Evolutionary conservation across 1,140 invertebrate genomes (phyloP), one percentile per base, ranked within the genome.

Genomic region (Diabrotica virgifera): DNA sequence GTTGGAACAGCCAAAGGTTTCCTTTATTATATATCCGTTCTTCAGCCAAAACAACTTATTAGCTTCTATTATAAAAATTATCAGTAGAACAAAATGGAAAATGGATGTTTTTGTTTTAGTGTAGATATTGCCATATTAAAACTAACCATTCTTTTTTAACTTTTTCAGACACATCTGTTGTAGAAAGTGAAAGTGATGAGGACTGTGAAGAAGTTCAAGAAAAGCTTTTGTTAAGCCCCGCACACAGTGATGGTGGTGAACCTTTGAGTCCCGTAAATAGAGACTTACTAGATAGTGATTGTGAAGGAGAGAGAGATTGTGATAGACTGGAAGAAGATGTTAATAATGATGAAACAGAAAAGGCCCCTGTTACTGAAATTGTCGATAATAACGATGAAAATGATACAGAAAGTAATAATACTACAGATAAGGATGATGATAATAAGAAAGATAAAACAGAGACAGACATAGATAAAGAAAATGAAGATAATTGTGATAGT

Each of bases 131-230:
- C n/a, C 24, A 24, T 24, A 24, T 24, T 24, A 24, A 24, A 24
- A 24, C 24, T 24, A 4, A n/a, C n/a, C 11, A 46, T 1, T 46
- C n/a, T 46, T 5, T 46, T 46, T 46, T 46, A n/a, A 5, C 6
- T n/a, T 24, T 46, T 46, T 46, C 6, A 46, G 38, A 24, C 5
- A 46, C 38, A 8, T 12, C 9, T 24, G 13, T 36, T 8, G 24
- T 59, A 13, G 58, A 59, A 59, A 38, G 12, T 9, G 58, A 59
- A 46, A 59, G 58, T 13, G 58, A 59, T 50, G 58, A 59, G 13
- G 58, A 59, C 5, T 46, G 37, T n/a, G 58, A 59, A 36, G 58
- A 59, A 46, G 58, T 46, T 12, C 37, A 59, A 59, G 38, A 59
- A 59, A 40, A 59, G 40, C 58, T 59, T 5, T 5, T 59, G 40